Percentiles rank a stretch among this genome's conserved stretches.
These are phyloP conservation scores for Petrocephalus zakoni DNA, from an alignment of 2,113 vertebrate species.

Conservation along the genomic window DNA sequence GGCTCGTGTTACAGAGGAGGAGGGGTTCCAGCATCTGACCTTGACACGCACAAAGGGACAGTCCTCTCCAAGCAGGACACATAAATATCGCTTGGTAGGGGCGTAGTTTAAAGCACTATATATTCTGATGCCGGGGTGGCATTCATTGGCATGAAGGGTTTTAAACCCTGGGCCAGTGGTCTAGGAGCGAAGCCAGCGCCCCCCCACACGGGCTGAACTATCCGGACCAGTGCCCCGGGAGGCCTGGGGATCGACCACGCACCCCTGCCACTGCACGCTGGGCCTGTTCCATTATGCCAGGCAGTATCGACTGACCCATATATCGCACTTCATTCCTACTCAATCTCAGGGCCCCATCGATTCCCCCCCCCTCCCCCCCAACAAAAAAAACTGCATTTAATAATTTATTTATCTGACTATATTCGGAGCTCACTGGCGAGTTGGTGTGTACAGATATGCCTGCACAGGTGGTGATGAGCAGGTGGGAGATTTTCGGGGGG, in stretches of 20 bases:
- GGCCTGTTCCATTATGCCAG: slow-evolving; percentile 39
- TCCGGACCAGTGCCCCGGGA: background rate
- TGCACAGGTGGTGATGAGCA: slow-evolving; percentile 3
- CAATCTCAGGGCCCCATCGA: slow-evolving; percentile 41
- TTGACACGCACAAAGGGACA: slow-evolving; percentile 46
- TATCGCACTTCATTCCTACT: slow-evolving; percentile 33
- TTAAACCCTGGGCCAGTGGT: background rate
- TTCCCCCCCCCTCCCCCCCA: slow-evolving; percentile 24
- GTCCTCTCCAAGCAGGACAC: slow-evolving; percentile 37
- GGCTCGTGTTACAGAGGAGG: slow-evolving; percentile 12
- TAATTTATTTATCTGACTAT: background rate
- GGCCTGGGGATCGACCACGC: slow-evolving; percentile 26
- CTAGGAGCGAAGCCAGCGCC: background rate
- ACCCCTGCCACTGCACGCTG: slow-evolving; percentile 17
- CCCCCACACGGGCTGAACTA: background rate
- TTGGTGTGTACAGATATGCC: background rate
- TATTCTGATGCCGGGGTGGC: slow-evolving; percentile 30
- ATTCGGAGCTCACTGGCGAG: background rate
- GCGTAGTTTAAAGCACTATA: slow-evolving; percentile 36
- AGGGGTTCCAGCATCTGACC: slow-evolving; percentile 47
- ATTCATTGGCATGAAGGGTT: background rate
- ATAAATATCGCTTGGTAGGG: slow-evolving; percentile 40
- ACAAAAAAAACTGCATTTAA: background rate
- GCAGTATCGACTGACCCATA: slow-evolving; percentile 43
- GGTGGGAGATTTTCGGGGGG: background rate